Percentiles rank a stretch among this genome's conserved stretches.
Conservation (phyloP, 2,888 invertebrate genomes). For the Tethea ocularis region DNA sequence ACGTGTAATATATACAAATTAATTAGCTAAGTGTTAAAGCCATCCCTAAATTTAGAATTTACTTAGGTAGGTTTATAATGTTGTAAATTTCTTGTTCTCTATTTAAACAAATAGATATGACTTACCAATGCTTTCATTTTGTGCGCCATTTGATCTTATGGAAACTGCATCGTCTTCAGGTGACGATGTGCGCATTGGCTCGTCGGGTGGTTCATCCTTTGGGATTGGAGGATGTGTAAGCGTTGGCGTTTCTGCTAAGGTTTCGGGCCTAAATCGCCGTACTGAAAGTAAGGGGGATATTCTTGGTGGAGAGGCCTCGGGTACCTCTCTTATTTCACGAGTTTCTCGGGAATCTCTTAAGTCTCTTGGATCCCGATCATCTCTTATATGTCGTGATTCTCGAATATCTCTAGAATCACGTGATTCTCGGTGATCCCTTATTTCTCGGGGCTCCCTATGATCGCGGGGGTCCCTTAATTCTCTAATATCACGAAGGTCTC, state of each 20-base stretch:
- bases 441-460: slow-evolving; percentile 47
- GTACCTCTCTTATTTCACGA: slow-evolving; percentile 65
- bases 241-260: slow-evolving; percentile 62
- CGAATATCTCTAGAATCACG: slow-evolving; percentile 60
- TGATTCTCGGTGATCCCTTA: slow-evolving; percentile 53
- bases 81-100: too few relatives aligned
- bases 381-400: slow-evolving; percentile 53
- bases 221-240: slow-evolving; percentile 78
- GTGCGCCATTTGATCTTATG: slow-evolving; percentile 79
- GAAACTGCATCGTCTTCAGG: slow-evolving; percentile 85
- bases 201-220: slow-evolving; percentile 82
- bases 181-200: slow-evolving; percentile 79
- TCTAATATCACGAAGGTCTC: slow-evolving; percentile 54
- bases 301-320: slow-evolving; percentile 77
- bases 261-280: slow-evolving; percentile 73
- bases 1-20: too few relatives aligned
- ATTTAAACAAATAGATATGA: too few relatives aligned
- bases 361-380: slow-evolving; percentile 57
- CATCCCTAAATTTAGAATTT: too few relatives aligned
- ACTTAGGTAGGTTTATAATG: too few relatives aligned
- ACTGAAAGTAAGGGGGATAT: slow-evolving; percentile 78
- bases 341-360: slow-evolving; percentile 62
- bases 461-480: slow-evolving; percentile 53
- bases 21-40: too few relatives aligned
- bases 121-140: slow-evolving; percentile 82